These are phyloP conservation scores for Agapostemon virescens DNA, from an alignment of 2,888 invertebrate species.

Conservation along the genomic window DNA sequence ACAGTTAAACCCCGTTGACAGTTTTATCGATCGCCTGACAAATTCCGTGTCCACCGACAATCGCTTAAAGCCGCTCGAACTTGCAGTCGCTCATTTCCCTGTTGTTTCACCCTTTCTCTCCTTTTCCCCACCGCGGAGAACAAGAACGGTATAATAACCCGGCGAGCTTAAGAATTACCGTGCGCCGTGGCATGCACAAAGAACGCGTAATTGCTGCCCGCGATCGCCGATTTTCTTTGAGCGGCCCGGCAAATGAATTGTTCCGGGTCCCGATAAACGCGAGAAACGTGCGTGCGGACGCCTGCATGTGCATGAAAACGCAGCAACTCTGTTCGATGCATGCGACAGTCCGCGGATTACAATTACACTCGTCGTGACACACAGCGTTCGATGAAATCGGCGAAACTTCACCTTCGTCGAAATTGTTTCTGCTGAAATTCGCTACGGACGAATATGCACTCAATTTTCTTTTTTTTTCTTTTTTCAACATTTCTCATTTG, in stretches of 20 bases:
- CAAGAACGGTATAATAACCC: constrained; percentile 16
- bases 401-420: not conserved
- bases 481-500: not conserved
- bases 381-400: not conserved
- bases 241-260: constrained; percentile 37
- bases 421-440: not conserved
- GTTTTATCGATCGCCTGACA: constrained; percentile 14
- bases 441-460: not conserved
- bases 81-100: not conserved
- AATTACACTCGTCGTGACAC: constrained; percentile 13
- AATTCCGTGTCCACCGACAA: constrained; percentile 31
- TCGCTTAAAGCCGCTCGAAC: constrained; percentile 25
- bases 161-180: constrained; percentile 41
- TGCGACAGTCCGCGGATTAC: constrained; percentile 23
- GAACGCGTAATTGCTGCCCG: constrained; percentile 30
- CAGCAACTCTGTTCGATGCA: constrained; percentile 27
- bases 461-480: not conserved
- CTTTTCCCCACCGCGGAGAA: not conserved
- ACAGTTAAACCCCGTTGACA: constrained; percentile 3
- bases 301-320: constrained; percentile 3
- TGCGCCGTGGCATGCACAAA: constrained; percentile 22
- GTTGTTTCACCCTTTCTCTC: not conserved
- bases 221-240: constrained; percentile 33
- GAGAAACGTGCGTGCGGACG: constrained; percentile 6
- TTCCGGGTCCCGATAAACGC: constrained; percentile 7